Evolutionary conservation across 2,888 invertebrate species (phyloP), one percentile per base, ranked within the genome.

Genomic region (Apamea crenata): DNA sequence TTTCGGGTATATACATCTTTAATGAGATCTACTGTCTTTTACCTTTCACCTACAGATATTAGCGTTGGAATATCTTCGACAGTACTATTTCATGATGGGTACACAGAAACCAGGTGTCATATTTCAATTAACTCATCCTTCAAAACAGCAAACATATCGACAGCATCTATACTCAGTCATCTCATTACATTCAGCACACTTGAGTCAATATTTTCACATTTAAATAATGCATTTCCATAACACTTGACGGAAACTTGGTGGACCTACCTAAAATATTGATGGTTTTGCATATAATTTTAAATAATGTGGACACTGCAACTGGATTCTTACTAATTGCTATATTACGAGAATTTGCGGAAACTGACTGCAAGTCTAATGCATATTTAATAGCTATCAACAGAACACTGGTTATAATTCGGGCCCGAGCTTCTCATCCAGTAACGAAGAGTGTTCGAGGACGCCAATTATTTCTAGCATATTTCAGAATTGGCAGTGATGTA

Each of bases 401-500:
- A 25, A 63, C 63, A 84, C 74, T 61, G 59, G 67, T 80, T 81
- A 74, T 29, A 70, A 82, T 77, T 80, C 67, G 78, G 73, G 63
- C 44, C 44, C 40, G 21, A 71, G 21, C 56, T 14, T 50, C 36
- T 40, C n/a, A 32, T 44, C 21, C 66, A 59, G 47, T 69, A 73
- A 40, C 77, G 63, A 83, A 69, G 32, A 74, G 63, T 50, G n/a
- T 61, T 74, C 40, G 67, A 75, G 66, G 68, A 67, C 50, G 73
- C 50, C 84, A 80, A 83, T 81, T 86, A 87, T 81, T 74, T 77
- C 56, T 32, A 53, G 68, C 44, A 44, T 70, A 87, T 73, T 84
- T 77, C 56, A 68, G 68, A 66, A 84, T 71, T 74, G 69, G 78
- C 47, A 75, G 29, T 70, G 32, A 63, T 67, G 69, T 50, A 63